Evolutionary conservation across 2,797 vertebrate genomes (phyloP), one percentile per base, ranked within the genome.

Genomic region (Gorsachius magnificus): DNA sequence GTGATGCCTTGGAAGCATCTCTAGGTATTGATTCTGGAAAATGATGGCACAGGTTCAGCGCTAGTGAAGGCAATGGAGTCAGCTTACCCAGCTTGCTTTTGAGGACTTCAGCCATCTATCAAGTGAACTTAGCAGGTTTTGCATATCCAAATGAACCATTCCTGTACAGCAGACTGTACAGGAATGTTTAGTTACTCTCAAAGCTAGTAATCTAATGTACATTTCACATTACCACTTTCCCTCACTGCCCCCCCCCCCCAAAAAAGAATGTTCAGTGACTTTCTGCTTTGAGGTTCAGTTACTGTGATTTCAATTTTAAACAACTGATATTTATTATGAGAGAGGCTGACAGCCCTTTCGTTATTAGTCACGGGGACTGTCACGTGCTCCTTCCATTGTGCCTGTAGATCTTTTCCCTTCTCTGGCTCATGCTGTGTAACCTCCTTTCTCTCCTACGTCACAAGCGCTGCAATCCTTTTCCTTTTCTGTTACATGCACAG

Each of bases 381-480:
- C 93, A 90, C 7, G 8, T 70, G 80, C 90, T 78, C 46, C 72
- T 95, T 85, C 86, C 83, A 20, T 79, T 74, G 81, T 22, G 25
- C 78, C 83, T 50, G 35, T 56, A 57, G 81, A 95, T 93, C 75
- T 93, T 70, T 92, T 64, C 66, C 80, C 79, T 83, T 60, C 70
- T 66, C 53, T 19, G 35, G 84, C 68, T 93, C 94, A 71, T 3
- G 53, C 93, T 93, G 90, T 2, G 33, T 96, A 96, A 90, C 95
- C 97, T 95, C 90, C 69, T 96, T 97, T 96, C 89, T 87, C 57
- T 93, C 92, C 69, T 19, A 84, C 79, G 81, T 97, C 95, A 97
- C 89, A 45, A 8, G 54, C 58, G 9, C 66, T 70, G 83, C 89
- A 91, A 88, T 97, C 89, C 91, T 94, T 84, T 90, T 89, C 91